A percentile compares a stretch with the other conserved stretches of the same genome.
Evolutionary conservation across 2,113 vertebrate genomes (phyloP).

Genomic region (Alosa alosa): DNA sequence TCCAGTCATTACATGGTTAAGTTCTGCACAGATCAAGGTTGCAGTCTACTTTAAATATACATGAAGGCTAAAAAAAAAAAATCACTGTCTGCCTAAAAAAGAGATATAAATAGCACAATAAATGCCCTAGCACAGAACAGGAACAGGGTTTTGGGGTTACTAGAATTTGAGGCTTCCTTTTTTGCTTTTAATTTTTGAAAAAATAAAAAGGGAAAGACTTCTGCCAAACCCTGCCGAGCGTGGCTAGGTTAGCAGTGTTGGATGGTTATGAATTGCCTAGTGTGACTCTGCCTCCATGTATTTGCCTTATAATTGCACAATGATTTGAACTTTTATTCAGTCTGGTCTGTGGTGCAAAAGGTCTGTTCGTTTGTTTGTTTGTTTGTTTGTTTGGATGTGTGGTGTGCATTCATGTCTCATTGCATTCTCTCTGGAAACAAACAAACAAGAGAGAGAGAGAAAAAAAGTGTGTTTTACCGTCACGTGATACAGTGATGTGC

Average conservation of each 20-base stretch:
- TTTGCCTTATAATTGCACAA: slow-evolving; percentile 95
- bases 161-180: neutral
- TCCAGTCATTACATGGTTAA: neutral
- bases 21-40: neutral
- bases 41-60: neutral
- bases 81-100: neutral
- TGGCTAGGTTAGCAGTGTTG: slow-evolving; percentile 39
- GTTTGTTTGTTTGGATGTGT: slow-evolving; percentile 66
- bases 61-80: neutral
- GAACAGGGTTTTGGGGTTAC: slow-evolving; percentile 21
- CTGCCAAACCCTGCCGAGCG: slow-evolving; percentile 38
- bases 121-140: slow-evolving; percentile 37
- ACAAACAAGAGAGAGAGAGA: neutral
- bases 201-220: slow-evolving; percentile 35
- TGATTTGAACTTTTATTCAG: slow-evolving; percentile 73
- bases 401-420: slow-evolving; percentile 64
- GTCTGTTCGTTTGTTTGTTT: slow-evolving; percentile 48
- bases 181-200: neutral
- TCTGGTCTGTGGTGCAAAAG: slow-evolving; percentile 73
- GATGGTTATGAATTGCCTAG: slow-evolving; percentile 80
- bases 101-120: slow-evolving; percentile 37
- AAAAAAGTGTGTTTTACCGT: slow-evolving; percentile 41
- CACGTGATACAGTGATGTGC: slow-evolving; percentile 53
- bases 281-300: slow-evolving; percentile 83
- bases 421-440: slow-evolving; percentile 47